A percentile compares a stretch with the other conserved stretches of the same genome.
Conservation (phyloP, 2,113 vertebrate species). For the Lepisosteus osseus region DNA sequence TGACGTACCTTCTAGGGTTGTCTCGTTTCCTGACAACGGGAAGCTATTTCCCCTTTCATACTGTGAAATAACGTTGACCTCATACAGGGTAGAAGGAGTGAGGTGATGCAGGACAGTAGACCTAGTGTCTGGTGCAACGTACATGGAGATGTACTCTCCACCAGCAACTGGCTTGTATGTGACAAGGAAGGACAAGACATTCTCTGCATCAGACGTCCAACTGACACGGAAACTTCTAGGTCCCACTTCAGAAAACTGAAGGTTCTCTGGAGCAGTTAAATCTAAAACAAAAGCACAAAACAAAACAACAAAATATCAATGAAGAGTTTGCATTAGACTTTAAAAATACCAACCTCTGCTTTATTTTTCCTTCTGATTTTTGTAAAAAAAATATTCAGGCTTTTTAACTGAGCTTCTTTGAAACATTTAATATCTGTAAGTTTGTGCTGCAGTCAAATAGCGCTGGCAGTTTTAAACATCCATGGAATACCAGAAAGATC, state of each 20-base stretch:
- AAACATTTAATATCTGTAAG: too few relatives aligned
- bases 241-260: conserved; percentile 81
- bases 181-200: conserved; percentile 77
- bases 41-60: conserved; percentile 84
- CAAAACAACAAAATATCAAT: too few relatives aligned
- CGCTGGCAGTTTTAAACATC: too few relatives aligned
- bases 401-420: too few relatives aligned
- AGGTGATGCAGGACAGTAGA: conserved; percentile 75
- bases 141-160: conserved; percentile 73
- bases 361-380: too few relatives aligned
- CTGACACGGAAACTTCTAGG: conserved; percentile 77
- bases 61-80: conserved; percentile 80
- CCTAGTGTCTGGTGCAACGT: conserved; percentile 72
- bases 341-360: too few relatives aligned
- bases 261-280: conserved; percentile 71
- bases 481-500: too few relatives aligned
- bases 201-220: conserved; percentile 72
- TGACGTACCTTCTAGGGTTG: conserved; percentile 79
- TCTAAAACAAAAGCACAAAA: conserved; percentile 39
- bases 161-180: conserved; percentile 70
- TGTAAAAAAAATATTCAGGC: too few relatives aligned
- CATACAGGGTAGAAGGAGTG: conserved; percentile 80
- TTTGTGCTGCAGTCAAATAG: too few relatives aligned
- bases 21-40: conserved; percentile 76
- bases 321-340: too few relatives aligned